Conservation (phyloP, 2,113 vertebrate species). For the Alethe castanea region DNA sequence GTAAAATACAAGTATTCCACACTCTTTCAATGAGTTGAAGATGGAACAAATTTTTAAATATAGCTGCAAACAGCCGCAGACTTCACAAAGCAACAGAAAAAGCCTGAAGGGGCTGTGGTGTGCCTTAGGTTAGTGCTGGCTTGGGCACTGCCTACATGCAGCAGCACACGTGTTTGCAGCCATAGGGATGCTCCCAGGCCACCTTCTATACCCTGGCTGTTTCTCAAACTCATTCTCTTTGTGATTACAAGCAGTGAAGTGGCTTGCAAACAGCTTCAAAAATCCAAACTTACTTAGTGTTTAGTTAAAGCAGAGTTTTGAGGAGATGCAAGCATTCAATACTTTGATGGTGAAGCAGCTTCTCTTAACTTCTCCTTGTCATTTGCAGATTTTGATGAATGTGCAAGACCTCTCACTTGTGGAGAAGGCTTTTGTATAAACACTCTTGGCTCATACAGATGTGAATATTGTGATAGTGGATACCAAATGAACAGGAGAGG, state of each 20-base stretch:
- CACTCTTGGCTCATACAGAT: slow-evolving; percentile 78
- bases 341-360: background rate
- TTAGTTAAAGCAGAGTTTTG: background rate
- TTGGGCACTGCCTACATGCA: background rate
- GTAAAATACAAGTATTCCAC: background rate
- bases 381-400: slow-evolving; percentile 81
- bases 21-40: background rate
- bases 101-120: background rate
- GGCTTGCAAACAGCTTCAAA: background rate
- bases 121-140: background rate
- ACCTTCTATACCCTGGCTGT: background rate
- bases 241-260: background rate
- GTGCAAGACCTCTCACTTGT: slow-evolving; percentile 72
- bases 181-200: background rate
- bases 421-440: slow-evolving; percentile 81
- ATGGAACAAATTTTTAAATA: background rate
- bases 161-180: background rate
- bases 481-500: slow-evolving; percentile 76
- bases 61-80: background rate
- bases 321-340: background rate
- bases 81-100: background rate
- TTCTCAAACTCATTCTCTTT: background rate
- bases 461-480: slow-evolving; percentile 79
- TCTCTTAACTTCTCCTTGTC: background rate
- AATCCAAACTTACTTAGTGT: background rate